These are phyloP conservation scores for Goniozus legneri DNA, from an alignment of 1,140 invertebrate genomes.

Conservation along the genomic window DNA sequence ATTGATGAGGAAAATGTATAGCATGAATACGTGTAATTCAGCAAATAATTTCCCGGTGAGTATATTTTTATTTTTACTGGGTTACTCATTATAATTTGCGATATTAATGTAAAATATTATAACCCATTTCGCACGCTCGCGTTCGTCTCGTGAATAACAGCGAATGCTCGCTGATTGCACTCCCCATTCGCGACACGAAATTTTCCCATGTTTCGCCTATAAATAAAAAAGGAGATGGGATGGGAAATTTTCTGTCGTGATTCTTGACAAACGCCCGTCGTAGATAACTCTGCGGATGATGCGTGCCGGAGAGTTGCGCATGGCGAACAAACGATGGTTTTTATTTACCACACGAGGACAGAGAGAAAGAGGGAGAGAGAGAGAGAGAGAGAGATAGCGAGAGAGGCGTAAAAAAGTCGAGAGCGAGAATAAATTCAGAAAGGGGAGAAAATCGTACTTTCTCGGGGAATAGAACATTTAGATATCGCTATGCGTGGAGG, in stretches of 20 bases:
- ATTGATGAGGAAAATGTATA: constrained; percentile 48
- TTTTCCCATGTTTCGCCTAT: too few relatives aligned
- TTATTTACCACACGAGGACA: constrained; percentile 11
- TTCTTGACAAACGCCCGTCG: constrained; percentile 13
- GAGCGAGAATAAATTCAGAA: neutral
- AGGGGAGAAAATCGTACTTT: constrained; percentile 22
- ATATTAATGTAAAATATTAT: too few relatives aligned
- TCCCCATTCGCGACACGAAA: too few relatives aligned
- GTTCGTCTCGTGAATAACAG: neutral
- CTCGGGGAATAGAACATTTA: constrained; percentile 20
- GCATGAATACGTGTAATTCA: constrained; percentile 43
- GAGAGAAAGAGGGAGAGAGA: neutral
- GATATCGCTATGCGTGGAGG: constrained; percentile 12
- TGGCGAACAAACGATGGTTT: constrained; percentile 18
- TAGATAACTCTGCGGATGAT: too few relatives aligned
- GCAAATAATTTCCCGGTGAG: constrained; percentile 49
- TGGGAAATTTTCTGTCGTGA: too few relatives aligned
- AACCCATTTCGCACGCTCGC: too few relatives aligned
- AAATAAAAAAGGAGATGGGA: too few relatives aligned
- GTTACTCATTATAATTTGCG: too few relatives aligned
- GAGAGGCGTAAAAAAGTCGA: neutral
- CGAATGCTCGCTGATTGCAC: too few relatives aligned
- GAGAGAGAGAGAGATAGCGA: neutral
- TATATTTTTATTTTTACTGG: constrained; percentile 6
- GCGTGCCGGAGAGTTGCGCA: constrained; percentile 1